phyloP scores from a whole-genome alignment of 2,888 invertebrate species.

The Caenorhabditis sp. region DNA sequence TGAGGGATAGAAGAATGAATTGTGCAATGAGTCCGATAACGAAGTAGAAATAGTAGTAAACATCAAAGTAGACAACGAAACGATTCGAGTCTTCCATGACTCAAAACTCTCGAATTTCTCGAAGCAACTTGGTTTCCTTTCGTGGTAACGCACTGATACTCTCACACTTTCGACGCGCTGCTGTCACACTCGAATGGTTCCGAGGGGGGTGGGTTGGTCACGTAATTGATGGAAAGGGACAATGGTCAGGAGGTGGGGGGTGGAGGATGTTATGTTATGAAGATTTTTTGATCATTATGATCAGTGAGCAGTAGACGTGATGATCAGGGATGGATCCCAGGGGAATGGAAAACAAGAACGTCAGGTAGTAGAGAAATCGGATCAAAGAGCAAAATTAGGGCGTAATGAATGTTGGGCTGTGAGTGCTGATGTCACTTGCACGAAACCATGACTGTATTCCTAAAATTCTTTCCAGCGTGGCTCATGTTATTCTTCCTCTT shows the following conservation, averaged over 20 bases:
- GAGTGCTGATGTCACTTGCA: too few relatives aligned
- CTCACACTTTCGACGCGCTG: constrained; percentile 33
- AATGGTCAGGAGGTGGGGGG: too few relatives aligned
- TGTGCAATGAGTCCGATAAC: constrained; percentile 39
- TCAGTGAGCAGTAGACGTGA: constrained; percentile 23
- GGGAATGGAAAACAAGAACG: not conserved
- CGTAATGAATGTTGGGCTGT: too few relatives aligned
- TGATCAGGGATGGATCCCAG: not conserved
- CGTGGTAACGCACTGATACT: constrained; percentile 10
- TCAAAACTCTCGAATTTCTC: not conserved
- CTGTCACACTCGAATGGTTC: constrained; percentile 34
- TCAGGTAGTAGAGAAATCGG: not conserved
- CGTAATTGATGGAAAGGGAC: constrained; percentile 23
- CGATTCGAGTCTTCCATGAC: constrained; percentile 38
- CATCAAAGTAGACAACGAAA: constrained; percentile 40
- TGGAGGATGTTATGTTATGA: too few relatives aligned
- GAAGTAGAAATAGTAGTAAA: constrained; percentile 50
- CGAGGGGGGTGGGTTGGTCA: constrained; percentile 16
- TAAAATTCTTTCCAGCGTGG: too few relatives aligned
- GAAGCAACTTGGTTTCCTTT: too few relatives aligned
- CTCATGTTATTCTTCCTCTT: too few relatives aligned
- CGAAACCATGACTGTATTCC: too few relatives aligned
- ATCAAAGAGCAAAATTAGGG: too few relatives aligned
- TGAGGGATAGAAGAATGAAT: constrained; percentile 19
- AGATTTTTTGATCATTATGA: constrained; percentile 8